These are phyloP conservation scores for Drosophila pruinosa DNA, from an alignment of 1,140 invertebrate species.

Conservation along the genomic window DNA sequence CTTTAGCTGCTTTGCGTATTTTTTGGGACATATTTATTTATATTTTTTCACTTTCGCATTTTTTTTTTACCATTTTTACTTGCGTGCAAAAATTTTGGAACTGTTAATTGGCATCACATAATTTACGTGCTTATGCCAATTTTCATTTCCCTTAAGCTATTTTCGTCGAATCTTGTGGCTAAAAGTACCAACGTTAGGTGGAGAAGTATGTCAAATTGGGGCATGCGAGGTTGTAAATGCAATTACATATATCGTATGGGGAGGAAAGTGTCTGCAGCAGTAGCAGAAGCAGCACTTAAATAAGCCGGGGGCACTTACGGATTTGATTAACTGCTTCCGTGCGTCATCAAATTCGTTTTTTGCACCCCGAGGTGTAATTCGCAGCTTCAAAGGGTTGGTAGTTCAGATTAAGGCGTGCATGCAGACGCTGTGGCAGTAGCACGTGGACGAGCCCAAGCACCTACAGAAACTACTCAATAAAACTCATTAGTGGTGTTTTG, in stretches of 20 bases:
- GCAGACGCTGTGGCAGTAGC: no score
- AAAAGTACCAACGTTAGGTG: neutral
- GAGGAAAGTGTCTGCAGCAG: slow-evolving; percentile 20
- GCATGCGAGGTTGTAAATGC: slow-evolving; percentile 4
- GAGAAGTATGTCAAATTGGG: neutral
- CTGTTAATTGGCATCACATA: slow-evolving; percentile 79
- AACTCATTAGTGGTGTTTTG: slow-evolving; percentile 81
- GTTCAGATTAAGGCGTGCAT: neutral
- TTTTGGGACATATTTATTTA: slow-evolving; percentile 65
- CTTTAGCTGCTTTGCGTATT: slow-evolving; percentile 17
- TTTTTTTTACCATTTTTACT: slow-evolving; percentile 23
- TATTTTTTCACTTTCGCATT: slow-evolving; percentile 19
- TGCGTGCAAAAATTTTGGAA: slow-evolving; percentile 65
- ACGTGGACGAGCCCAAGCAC: neutral
- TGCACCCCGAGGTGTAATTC: slow-evolving; percentile 16
- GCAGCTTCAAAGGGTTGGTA: neutral
- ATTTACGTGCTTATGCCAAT: slow-evolving; percentile 79
- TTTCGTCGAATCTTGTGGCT: slow-evolving; percentile 36
- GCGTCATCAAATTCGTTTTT: slow-evolving; percentile 76
- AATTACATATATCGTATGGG: slow-evolving; percentile 33
- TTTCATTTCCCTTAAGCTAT: slow-evolving; percentile 64
- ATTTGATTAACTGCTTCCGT: slow-evolving; percentile 81
- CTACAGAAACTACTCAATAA: slow-evolving; percentile 68
- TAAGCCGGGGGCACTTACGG: slow-evolving; percentile 57
- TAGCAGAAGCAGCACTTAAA: no score